Evolutionary conservation across 2,888 invertebrate species (phyloP), one percentile per base, ranked within the genome.

Genomic region (Bunonema sp.): DNA sequence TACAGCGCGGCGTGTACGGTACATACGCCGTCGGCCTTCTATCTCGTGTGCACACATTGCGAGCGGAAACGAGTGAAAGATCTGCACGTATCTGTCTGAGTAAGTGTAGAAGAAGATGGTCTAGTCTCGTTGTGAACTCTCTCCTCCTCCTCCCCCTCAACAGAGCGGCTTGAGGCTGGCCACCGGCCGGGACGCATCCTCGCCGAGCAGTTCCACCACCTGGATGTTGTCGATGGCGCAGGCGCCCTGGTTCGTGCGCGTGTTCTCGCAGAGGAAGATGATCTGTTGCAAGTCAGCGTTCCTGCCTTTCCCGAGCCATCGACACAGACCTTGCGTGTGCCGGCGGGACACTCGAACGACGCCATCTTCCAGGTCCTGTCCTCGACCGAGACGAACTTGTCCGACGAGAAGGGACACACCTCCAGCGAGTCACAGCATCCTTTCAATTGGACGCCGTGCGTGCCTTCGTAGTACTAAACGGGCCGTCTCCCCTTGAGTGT

Each of bases 201-300:
- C 38, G 23, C 56, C 59, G 15, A 47, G 45, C 28, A 44, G 41
- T 37, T 61, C 58, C 10, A 67, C 50, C 28, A 66, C 57, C 29
- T 54, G 57, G 37, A 66, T 56, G 39, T 65, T 62, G 42, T 66
- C 66, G 21, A 66, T 52, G 19, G 62, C 66, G 45, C 66, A 66
- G 7, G 66, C 66, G 31, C 66, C 66, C 42, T 67, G 66, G 39
- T 67, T 67, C 12, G 64, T 66, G 24, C 66, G 47, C 4, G 61
- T 65, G 49, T 66, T 66, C 45, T 66, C 66, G 45, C 66, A 66
- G 23, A 66, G 45, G 59, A 66, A 66, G 34, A 67, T 55, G 16
- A 66, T 44, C 65, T 65, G 42, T 29, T 34, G 12, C 20, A 29
- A 37, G 3, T 28, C 15, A 37, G 12, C 15, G 7, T 39, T 44